Evolutionary conservation across 2,113 vertebrate species (phyloP).

Genomic region (Tauraco erythrolophus): DNA sequence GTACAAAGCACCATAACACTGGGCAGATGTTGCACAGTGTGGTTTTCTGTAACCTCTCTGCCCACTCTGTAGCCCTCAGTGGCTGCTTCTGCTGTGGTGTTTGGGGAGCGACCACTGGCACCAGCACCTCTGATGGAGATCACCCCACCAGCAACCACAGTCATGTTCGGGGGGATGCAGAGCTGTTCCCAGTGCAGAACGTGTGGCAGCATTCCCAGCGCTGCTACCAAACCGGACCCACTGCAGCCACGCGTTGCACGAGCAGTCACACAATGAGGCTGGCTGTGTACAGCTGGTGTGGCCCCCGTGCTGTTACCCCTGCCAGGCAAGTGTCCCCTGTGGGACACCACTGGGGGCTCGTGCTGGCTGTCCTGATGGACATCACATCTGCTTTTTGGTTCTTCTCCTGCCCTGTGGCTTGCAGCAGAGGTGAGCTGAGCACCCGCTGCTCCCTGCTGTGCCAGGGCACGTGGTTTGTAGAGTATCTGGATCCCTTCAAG

Average conservation of each 20-base stretch:
- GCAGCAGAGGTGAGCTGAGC: not conserved
- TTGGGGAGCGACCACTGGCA: not conserved
- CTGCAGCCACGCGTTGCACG: rapidly evolving
- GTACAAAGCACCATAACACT: not conserved
- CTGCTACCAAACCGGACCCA: not conserved
- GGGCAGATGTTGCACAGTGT: not conserved
- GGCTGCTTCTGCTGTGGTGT: not conserved
- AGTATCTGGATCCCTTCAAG: not conserved
- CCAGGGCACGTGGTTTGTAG: not conserved
- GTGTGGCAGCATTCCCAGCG: rapidly evolving
- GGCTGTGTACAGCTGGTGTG: not conserved
- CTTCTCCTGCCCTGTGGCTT: not conserved
- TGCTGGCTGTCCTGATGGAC: not conserved
- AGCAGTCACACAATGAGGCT: not conserved
- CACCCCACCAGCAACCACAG: not conserved
- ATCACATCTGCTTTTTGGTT: not conserved
- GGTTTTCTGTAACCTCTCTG: not conserved
- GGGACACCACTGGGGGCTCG: too few relatives aligned
- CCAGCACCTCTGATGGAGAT: not conserved
- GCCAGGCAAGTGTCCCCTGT: rapidly evolving
- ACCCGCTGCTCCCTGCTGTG: not conserved
- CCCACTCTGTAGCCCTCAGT: not conserved
- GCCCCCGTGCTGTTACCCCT: not conserved
- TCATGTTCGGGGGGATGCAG: not conserved
- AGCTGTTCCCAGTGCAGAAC: not conserved